Evolutionary conservation across 1,140 invertebrate species (phyloP).

Genomic region (Anagrus nilaparvatae): DNA sequence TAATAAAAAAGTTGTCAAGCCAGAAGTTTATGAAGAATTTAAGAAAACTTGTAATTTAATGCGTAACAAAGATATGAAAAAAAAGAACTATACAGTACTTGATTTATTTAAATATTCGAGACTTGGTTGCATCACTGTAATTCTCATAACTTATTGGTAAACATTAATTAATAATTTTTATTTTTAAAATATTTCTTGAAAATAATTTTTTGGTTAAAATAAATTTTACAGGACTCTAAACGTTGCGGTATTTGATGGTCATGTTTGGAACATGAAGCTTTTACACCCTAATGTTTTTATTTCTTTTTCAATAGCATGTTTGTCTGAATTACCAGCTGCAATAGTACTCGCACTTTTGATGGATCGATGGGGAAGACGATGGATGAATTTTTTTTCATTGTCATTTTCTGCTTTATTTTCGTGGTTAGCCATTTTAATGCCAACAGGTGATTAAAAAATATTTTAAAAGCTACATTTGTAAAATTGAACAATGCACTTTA

Average conservation of each 20-base stretch:
- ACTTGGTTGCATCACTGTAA: slow-evolving; percentile 57
- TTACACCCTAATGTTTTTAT: slow-evolving; percentile 67
- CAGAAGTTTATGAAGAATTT: slow-evolving; percentile 62
- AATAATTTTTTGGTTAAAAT: too few relatives aligned
- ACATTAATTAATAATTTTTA: slow-evolving; percentile 6
- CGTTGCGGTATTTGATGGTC: slow-evolving; percentile 73
- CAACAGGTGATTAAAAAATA: slow-evolving; percentile 47
- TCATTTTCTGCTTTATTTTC: slow-evolving; percentile 69
- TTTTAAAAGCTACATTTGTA: too few relatives aligned
- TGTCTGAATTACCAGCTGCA: slow-evolving; percentile 76
- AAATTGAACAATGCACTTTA: too few relatives aligned
- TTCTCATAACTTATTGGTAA: slow-evolving; percentile 68
- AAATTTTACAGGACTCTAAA: slow-evolving; percentile 63
- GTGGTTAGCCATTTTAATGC: slow-evolving; percentile 59
- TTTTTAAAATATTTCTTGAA: too few relatives aligned
- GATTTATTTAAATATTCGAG: slow-evolving; percentile 66
- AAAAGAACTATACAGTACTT: slow-evolving; percentile 60
- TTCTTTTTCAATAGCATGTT: slow-evolving; percentile 72
- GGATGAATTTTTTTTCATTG: slow-evolving; percentile 71
- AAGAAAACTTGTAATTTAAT: slow-evolving; percentile 52
- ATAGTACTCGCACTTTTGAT: slow-evolving; percentile 66
- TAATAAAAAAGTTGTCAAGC: slow-evolving; percentile 60
- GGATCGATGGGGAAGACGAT: slow-evolving; percentile 72
- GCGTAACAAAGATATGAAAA: slow-evolving; percentile 53
- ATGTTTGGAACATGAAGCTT: slow-evolving; percentile 72